These are phyloP conservation scores for Drosophila niveifrons DNA, from an alignment of 2,888 invertebrate genomes.

Conservation along the genomic window DNA sequence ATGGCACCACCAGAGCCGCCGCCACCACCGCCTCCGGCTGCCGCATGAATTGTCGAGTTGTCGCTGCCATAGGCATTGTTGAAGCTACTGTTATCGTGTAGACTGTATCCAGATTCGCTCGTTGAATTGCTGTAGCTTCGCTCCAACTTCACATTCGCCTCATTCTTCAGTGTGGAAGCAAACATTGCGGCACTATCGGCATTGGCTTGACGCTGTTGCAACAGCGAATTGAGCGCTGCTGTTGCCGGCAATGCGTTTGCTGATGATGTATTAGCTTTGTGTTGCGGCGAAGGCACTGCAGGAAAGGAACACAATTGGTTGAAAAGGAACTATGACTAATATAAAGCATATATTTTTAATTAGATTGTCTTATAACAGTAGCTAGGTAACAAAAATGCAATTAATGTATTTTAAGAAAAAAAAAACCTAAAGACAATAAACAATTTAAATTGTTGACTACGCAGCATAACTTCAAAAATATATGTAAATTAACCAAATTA, in stretches of 20 bases:
- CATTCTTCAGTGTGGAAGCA: conserved; percentile 63
- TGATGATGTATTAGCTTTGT: conserved; percentile 39
- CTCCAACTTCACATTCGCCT: conserved; percentile 75
- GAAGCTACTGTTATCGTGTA: conserved; percentile 58
- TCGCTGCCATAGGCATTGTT: conserved; percentile 70
- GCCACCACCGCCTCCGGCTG: conserved; percentile 1
- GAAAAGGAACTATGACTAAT: background rate
- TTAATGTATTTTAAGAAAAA: no score
- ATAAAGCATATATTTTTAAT: background rate
- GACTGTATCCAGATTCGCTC: conserved; percentile 71
- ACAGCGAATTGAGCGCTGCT: conserved; percentile 57
- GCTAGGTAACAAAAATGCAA: no score
- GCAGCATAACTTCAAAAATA: no score
- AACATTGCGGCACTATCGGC: conserved; percentile 62
- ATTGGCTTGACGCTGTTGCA: conserved; percentile 74
- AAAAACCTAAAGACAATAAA: no score
- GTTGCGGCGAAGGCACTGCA: conserved; percentile 61
- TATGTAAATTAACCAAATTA: no score
- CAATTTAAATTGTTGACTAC: no score
- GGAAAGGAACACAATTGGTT: background rate
- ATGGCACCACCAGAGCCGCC: conserved; percentile 32
- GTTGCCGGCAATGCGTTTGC: conserved; percentile 60
- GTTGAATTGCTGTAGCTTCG: conserved; percentile 76
- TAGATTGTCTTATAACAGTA: no score
- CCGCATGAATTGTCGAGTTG: conserved; percentile 52